These are phyloP conservation scores for Pseudopodoces humilis DNA, from an alignment of 2,113 vertebrate species.

Conservation along the genomic window DNA sequence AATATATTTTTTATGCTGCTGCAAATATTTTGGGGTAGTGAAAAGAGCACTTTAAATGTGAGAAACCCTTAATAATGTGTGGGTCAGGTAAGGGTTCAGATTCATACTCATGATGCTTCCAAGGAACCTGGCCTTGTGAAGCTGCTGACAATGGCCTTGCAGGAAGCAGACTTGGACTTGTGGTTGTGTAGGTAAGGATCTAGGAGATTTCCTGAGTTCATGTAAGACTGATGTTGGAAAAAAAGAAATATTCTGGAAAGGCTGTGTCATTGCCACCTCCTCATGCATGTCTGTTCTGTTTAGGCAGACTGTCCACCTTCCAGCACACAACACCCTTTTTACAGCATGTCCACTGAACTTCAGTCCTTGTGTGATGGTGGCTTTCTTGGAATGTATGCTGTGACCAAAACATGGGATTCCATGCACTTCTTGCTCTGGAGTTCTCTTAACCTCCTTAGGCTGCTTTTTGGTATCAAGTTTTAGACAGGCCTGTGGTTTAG, in stretches of 20 bases:
- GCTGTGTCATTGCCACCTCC: neutral
- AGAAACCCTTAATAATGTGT: neutral
- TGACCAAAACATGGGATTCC: neutral
- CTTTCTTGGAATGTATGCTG: neutral
- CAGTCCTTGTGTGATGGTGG: neutral
- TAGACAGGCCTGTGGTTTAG: neutral
- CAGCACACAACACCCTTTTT: neutral
- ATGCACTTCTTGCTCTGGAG: neutral
- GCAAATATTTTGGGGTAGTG: neutral
- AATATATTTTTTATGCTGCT: neutral
- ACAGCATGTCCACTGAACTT: neutral
- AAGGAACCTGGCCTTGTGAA: neutral
- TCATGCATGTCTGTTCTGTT: accelerated
- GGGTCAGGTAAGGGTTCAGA: neutral
- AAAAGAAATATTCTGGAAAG: neutral
- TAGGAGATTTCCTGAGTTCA: neutral
- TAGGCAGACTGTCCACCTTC: neutral
- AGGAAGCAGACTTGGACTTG: neutral
- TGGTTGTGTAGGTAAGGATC: neutral
- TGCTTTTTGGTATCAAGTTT: neutral
- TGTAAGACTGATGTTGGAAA: neutral
- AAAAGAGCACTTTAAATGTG: neutral
- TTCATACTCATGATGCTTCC: neutral
- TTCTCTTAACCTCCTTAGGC: neutral
- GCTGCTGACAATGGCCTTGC: neutral